Conservation (phyloP, 2,113 vertebrate genomes). For the Sphaerodactylus townsendi region DNA sequence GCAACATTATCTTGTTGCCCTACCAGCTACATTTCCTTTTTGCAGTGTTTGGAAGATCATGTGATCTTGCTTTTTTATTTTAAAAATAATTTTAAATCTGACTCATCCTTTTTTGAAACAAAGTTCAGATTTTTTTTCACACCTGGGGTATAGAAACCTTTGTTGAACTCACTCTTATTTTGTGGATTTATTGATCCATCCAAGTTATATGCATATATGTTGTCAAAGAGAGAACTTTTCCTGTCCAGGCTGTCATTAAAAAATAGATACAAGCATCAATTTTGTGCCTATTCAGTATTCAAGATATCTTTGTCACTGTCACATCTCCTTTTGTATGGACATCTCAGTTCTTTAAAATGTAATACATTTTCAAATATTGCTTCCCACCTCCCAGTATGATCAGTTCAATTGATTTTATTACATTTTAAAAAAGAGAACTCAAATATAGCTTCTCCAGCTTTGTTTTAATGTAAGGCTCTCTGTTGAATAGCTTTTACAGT, state of each 20-base stretch:
- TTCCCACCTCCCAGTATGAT: constrained; percentile 58
- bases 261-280: constrained; percentile 43
- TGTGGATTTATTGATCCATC: too few species aligned
- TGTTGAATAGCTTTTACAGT: not conserved
- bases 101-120: too few species aligned
- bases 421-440: constrained; percentile 11
- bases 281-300: constrained; percentile 63
- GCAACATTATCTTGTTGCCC: too few species aligned
- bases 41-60: too few species aligned
- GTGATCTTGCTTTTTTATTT: too few species aligned
- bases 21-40: too few species aligned
- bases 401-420: constrained; percentile 43
- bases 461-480: constrained; percentile 30
- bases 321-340: constrained; percentile 54
- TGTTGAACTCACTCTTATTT: too few species aligned
- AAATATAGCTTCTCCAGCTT: constrained; percentile 30
- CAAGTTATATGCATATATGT: too few species aligned
- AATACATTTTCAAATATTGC: constrained; percentile 46
- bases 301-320: constrained; percentile 57
- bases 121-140: too few species aligned
- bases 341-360: constrained; percentile 62
- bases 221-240: too few species aligned
- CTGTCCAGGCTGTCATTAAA: constrained; percentile 29
- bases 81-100: too few species aligned
- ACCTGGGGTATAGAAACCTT: too few species aligned